Evolutionary conservation across 2,888 invertebrate species (phyloP), one percentile per base, ranked within the genome.

Genomic region (Dromius quadrimaculatus): DNA sequence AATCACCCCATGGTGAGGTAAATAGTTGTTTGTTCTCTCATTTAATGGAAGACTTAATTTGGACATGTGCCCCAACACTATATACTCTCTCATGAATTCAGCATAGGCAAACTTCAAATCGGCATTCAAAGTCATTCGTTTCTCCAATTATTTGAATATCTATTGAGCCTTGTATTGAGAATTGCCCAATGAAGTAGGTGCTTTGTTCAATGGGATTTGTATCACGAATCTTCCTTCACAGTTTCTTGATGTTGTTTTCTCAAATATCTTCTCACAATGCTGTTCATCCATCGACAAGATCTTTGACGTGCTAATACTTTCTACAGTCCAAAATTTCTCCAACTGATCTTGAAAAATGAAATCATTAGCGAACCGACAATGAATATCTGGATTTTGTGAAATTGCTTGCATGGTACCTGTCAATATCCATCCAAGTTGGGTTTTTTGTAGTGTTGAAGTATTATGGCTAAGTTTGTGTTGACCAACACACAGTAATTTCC

Each of bases 61-160:
- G 9, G 45, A 41, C 32, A 71, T 54, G 38, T 71, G 59, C 2
- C 36, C 34, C 41, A 71, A 20, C 5, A 2, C 19, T n/a, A 57
- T 22, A 47, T 71, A 73, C 28, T 72, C 73, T 1, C 47, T 54
- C 57, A 73, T 71, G 41, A 73, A 71, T 1, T 11, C 15, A 17
- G 47, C 36, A 23, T 74, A 72, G 36, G 20, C 32, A 13, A 2
- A 32, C 20, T 54, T 68, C 3, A 69, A 0, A 1, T 8, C 0
- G 0, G 57, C 19, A 6, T 63, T 3, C 34, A 19, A 59, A 1
- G 5, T 15, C 9, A 73, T 45, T 71, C 66, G 64, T 8, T 62
- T 32, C 15, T 73, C 71, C 13, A 73, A 22, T 8, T 57, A 41
- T 47, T 28, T 17, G 1, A 73, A 17, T 0, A 68, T 63, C 45